A percentile compares a stretch with the other conserved stretches of the same genome.
Evolutionary conservation across 2,113 vertebrate species (phyloP).

Genomic region (Apodemus sylvaticus): DNA sequence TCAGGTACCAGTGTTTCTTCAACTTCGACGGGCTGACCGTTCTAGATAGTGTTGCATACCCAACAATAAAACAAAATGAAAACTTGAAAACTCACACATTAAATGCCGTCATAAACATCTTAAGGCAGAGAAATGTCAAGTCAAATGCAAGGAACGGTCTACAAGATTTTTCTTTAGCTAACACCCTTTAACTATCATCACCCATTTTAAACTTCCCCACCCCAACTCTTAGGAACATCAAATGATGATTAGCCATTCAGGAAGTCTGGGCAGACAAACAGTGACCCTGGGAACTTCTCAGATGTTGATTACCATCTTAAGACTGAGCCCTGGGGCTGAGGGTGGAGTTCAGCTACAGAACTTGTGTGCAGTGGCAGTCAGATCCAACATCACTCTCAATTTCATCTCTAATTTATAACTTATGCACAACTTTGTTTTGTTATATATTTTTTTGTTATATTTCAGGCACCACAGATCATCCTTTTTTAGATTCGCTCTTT

Average conservation of each 20-base stretch:
- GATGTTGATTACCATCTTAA: background rate
- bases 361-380: too few species aligned
- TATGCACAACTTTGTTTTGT: background rate
- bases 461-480: background rate
- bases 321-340: background rate
- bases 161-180: background rate
- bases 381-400: background rate
- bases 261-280: background rate
- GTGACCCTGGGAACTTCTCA: background rate
- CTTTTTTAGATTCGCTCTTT: background rate
- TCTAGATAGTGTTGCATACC: slow-evolving; percentile 51
- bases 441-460: too few species aligned
- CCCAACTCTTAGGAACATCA: background rate
- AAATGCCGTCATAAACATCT: background rate
- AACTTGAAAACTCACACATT: slow-evolving; percentile 15
- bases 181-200: background rate
- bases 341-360: background rate
- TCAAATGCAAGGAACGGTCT: background rate
- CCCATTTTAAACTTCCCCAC: background rate
- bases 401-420: background rate
- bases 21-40: slow-evolving; percentile 46
- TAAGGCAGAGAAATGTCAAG: background rate
- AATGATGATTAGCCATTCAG: background rate
- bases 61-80: slow-evolving; percentile 49
- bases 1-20: slow-evolving; percentile 57